Percentiles rank a stretch among this genome's conserved stretches.
Evolutionary conservation across 2,113 vertebrate genomes (phyloP).

Genomic region (Clarias magur): DNA sequence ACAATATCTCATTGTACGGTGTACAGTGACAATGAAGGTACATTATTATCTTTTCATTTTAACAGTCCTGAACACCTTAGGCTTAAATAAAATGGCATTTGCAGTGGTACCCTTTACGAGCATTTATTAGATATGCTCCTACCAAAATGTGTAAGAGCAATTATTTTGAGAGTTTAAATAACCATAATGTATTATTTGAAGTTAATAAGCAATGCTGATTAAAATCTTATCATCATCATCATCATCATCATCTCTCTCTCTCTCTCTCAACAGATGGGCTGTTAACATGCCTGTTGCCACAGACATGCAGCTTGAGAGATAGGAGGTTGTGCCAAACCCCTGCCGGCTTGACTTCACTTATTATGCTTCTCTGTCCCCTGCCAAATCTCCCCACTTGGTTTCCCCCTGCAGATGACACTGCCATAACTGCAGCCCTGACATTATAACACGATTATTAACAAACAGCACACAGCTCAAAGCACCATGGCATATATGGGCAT

Average conservation of each 20-base stretch:
- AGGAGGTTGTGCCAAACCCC: slow-evolving; percentile 41
- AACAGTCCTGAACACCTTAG: neutral
- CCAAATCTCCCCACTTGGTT: neutral
- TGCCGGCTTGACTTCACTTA: slow-evolving; percentile 38
- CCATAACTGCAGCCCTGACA: slow-evolving; percentile 34
- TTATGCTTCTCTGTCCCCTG: slow-evolving; percentile 13
- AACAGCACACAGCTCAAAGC: slow-evolving; percentile 34
- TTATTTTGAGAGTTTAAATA: neutral
- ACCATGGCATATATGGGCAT: neutral
- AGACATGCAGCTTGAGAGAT: slow-evolving; percentile 39
- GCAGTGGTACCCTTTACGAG: neutral
- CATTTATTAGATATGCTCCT: neutral
- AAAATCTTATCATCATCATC: neutral
- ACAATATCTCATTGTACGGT: neutral
- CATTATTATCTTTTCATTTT: neutral
- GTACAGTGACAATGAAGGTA: neutral
- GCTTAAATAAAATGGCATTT: neutral
- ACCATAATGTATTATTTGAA: neutral
- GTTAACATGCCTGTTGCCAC: slow-evolving; percentile 46
- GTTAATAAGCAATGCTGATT: slow-evolving; percentile 28
- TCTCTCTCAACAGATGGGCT: slow-evolving; percentile 43
- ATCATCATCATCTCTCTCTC: neutral
- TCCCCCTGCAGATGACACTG: slow-evolving; percentile 20
- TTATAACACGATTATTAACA: slow-evolving; percentile 40
- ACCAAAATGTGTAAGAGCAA: neutral